Percentiles rank a stretch among this genome's conserved stretches.
phyloP scores from a whole-genome alignment of 2,797 vertebrate species.

The Mormyrus proboscirostris region DNA sequence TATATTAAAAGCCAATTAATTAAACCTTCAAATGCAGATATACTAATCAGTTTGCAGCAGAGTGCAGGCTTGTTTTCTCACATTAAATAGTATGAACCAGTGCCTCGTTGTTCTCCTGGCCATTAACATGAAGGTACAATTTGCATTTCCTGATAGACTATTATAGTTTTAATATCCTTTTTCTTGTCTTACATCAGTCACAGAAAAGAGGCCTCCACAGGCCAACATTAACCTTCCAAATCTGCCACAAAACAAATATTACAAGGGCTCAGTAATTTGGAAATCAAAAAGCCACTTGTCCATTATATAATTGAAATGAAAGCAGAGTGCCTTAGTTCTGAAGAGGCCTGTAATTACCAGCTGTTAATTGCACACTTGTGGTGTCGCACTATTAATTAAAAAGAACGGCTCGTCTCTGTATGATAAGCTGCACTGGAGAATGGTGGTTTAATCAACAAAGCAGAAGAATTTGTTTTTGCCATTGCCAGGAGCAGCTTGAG shows the following conservation, averaged over 20 bases:
- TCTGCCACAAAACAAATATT: constrained; percentile 96
- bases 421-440: constrained; percentile 91
- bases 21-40: constrained; percentile 75
- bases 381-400: constrained; percentile 99
- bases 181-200: constrained; percentile 83
- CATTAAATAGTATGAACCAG: constrained; percentile 70
- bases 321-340: constrained; percentile 93
- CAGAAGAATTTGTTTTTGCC: constrained; percentile 88
- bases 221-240: constrained; percentile 95
- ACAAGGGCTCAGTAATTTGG: constrained; percentile 99
- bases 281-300: constrained; percentile 99
- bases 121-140: constrained; percentile 85
- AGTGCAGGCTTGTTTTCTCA: constrained; percentile 53
- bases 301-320: constrained; percentile 98
- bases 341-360: constrained; percentile 98
- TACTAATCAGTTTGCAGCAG: constrained; percentile 65
- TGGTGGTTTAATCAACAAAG: constrained; percentile 97
- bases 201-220: constrained; percentile 80
- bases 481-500: constrained; percentile 82
- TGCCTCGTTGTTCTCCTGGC: constrained; percentile 57
- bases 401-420: constrained; percentile 88
- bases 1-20: constrained; percentile 80
- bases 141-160: constrained; percentile 84
- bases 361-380: constrained; percentile 99
- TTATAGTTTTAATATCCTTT: constrained; percentile 71